phyloP scores from a whole-genome alignment of 37 sponge, comb jelly and placozoan genomes.

The Spongilla lacustris region DNA sequence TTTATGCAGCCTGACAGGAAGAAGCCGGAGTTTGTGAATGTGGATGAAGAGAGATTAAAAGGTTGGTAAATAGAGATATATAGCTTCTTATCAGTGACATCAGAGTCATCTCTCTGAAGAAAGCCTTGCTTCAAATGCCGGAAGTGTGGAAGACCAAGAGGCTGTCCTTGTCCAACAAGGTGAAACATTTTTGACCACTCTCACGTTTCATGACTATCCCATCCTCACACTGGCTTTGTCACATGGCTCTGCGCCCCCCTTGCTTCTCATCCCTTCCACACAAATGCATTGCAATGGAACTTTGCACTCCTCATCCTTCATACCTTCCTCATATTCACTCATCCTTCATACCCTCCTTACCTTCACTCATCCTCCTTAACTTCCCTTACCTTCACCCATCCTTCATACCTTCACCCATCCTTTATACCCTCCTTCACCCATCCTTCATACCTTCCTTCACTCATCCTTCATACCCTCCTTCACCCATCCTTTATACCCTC shows the following conservation, averaged over 20 bases:
- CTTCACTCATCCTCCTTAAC: too few species aligned
- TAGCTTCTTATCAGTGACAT: background rate
- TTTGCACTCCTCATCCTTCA: too few species aligned
- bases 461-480: too few species aligned
- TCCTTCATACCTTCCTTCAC: too few species aligned
- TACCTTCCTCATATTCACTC: too few species aligned
- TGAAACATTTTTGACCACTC: background rate
- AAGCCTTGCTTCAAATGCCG: background rate
- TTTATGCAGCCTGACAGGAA: slow-evolving; percentile 36
- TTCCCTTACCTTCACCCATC: too few species aligned
- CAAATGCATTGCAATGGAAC: too few species aligned
- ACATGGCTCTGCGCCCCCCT: background rate
- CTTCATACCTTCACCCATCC: too few species aligned
- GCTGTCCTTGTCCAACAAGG: slow-evolving; percentile 46
- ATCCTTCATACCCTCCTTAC: too few species aligned
- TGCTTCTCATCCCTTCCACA: too few species aligned
- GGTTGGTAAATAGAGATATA: background rate
- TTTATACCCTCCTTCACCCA: too few species aligned
- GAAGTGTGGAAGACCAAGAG: slow-evolving; percentile 8
- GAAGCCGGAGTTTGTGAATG: slow-evolving; percentile 60
- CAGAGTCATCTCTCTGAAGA: background rate
- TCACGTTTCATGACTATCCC: background rate
- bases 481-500: too few species aligned
- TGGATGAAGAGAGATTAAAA: slow-evolving; percentile 68
- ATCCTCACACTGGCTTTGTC: background rate